Evolutionary conservation across 2,888 invertebrate species (phyloP), one percentile per base, ranked within the genome.

Genomic region (Pollenia labialis): DNA sequence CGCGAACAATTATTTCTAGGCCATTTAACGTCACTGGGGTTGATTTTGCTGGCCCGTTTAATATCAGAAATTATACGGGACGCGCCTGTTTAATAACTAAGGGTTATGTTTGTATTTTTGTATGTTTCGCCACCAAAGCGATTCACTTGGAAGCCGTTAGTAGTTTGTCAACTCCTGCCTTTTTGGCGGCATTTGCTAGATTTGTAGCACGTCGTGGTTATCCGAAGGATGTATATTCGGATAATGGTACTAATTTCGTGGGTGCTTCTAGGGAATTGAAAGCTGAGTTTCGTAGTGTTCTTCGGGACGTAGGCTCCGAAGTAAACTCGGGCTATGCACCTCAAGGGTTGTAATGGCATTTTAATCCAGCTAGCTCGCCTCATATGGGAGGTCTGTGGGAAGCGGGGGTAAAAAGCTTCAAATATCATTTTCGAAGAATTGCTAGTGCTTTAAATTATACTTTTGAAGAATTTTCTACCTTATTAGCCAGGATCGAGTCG

Each of bases 401-500:
- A 23, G 23, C 23, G 23, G 23, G 23, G 1, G 23, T 23, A 23
- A 23, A 23, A 23, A 23, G 23, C 23, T 23, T 23, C 4, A 86
- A 85, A 44, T 54, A 71, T 32, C 79, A 83, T 69, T 71, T 83
- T 11, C 74, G 62, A 48, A 81, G 81, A 4, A 75, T 81, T 50
- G 44, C 74, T 12, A 64, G 58, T 0, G 11, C 0, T 11, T 56
- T 80, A n/a, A 85, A 80, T 7, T 76, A 82, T 12, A 83, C 77
- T 0, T 85, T 88, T 64, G 85, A 87, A 11, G 85, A 86, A 18
- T 14, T 83, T 54, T 69, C 84, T 1, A 87, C 84, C 0, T 56
- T 85, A 10, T 16, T 86, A 14, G 71, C 77, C 4, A 85, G 87
- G n/a, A 71, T 88, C 1, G 79, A 84, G 60, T 42, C 81, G 8